These are phyloP conservation scores for Leptodactylus fuscus DNA, from an alignment of 2,113 vertebrate genomes.

Conservation along the genomic window DNA sequence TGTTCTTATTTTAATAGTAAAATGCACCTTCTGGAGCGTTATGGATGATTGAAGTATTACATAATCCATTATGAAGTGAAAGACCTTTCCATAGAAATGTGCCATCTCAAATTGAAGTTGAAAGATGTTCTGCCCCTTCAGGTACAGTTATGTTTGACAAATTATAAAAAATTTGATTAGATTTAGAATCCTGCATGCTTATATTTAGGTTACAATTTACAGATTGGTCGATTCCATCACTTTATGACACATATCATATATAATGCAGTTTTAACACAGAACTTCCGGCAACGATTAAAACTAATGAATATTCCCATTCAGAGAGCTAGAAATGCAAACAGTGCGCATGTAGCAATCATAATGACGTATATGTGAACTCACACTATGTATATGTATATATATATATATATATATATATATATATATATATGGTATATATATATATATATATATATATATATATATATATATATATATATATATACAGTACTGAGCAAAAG, in stretches of 20 bases:
- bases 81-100: conserved; percentile 27
- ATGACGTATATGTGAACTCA: too few species aligned
- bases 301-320: too few species aligned
- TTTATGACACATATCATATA: conserved; percentile 22
- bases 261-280: not conserved
- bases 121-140: conserved; percentile 9
- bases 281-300: too few species aligned
- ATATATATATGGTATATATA: too few species aligned
- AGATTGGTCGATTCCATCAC: not conserved
- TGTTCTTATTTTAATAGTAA: not conserved
- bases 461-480: too few species aligned
- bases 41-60: conserved; percentile 13
- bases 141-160: conserved; percentile 25
- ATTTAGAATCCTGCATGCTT: not conserved
- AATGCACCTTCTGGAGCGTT: not conserved
- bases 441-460: too few species aligned
- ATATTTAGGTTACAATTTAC: conserved; percentile 34
- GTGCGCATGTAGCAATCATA: too few species aligned
- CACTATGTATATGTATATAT: too few species aligned
- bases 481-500: too few species aligned
- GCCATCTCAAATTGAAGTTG: conserved; percentile 30
- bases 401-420: too few species aligned
- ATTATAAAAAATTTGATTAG: not conserved
- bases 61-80: conserved; percentile 39
- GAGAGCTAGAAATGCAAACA: too few species aligned